These are phyloP conservation scores for Murina feae DNA, from an alignment of 2,113 vertebrate genomes.

Conservation along the genomic window DNA sequence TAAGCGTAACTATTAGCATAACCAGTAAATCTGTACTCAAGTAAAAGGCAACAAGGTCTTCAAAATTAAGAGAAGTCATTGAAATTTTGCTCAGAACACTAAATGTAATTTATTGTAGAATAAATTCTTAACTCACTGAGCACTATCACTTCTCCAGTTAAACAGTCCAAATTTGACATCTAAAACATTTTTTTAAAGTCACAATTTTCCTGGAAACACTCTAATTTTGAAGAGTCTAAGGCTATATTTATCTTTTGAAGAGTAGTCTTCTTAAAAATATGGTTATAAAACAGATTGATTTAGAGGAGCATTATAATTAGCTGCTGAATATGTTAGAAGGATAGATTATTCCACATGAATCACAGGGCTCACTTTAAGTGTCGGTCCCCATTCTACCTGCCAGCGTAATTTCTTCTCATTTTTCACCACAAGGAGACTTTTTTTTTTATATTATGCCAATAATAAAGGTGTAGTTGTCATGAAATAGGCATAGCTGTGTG, in stretches of 20 bases:
- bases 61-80: neutral
- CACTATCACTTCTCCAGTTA: constrained; percentile 27
- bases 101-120: constrained; percentile 26
- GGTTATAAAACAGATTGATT: constrained; percentile 73
- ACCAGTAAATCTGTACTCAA: neutral
- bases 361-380: constrained; percentile 72
- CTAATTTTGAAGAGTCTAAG: constrained; percentile 63
- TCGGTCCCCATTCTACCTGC: constrained; percentile 61
- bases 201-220: constrained; percentile 68
- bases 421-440: constrained; percentile 63
- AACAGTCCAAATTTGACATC: constrained; percentile 55
- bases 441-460: constrained; percentile 66
- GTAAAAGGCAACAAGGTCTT: neutral
- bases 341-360: constrained; percentile 74
- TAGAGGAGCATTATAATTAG: constrained; percentile 72
- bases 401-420: constrained; percentile 75
- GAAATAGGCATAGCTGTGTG: constrained; percentile 55
- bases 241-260: constrained; percentile 69
- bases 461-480: constrained; percentile 64
- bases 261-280: constrained; percentile 70
- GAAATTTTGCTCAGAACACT: neutral
- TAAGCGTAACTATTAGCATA: neutral
- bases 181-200: constrained; percentile 59
- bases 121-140: constrained; percentile 23
- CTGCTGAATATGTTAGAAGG: constrained; percentile 73